Conservation (phyloP, 1,140 invertebrate genomes). For the Bombyx mori region DNA sequence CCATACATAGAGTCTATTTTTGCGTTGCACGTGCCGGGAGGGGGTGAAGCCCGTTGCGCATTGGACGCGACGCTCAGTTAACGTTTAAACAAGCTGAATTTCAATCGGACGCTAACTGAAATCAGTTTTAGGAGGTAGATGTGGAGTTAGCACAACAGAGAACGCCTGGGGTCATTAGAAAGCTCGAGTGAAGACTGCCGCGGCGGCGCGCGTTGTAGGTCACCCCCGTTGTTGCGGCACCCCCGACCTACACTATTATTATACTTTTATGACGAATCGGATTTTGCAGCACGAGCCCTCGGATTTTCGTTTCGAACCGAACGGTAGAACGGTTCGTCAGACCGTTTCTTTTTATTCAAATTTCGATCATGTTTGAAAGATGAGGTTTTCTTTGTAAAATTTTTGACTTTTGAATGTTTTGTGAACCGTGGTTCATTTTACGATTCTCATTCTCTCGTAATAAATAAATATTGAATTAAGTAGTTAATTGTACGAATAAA, state of each 20-base stretch:
- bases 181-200: conserved; percentile 65
- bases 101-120: conserved; percentile 40
- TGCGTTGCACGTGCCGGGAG: conserved; percentile 21
- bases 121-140: conserved; percentile 31
- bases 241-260: conserved; percentile 68
- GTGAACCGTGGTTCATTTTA: background rate
- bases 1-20: conserved; percentile 58
- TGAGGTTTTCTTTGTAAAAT: conserved; percentile 30
- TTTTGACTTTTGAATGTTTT: background rate
- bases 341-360: conserved; percentile 3
- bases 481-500: no score
- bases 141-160: conserved; percentile 46
- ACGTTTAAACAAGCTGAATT: conserved; percentile 41
- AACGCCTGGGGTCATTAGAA: conserved; percentile 68
- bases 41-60: conserved; percentile 26
- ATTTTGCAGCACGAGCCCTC: conserved; percentile 46
- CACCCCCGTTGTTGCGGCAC: conserved; percentile 61
- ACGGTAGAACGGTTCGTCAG: no score
- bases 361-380: no score
- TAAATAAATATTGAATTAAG: no score
- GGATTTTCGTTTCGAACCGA: conserved; percentile 3
- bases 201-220: conserved; percentile 66
- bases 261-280: conserved; percentile 69
- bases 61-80: conserved; percentile 34
- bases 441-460: background rate